Base-by-base conservation (phyloP, 2,797 vertebrate species). In the Lepus townsendii region DNA sequence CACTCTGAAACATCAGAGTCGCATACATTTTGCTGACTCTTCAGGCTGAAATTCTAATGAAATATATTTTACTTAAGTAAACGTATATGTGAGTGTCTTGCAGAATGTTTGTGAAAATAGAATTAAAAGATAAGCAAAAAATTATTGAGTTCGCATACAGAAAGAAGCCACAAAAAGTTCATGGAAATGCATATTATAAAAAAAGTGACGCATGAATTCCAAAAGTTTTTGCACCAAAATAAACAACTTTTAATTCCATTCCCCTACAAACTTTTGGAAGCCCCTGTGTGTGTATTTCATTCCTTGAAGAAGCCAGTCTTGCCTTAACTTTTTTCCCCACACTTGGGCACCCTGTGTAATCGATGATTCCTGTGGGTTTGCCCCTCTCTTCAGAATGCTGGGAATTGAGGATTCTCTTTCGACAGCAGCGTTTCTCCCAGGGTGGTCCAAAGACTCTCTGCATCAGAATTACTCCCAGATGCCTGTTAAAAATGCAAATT, bases 381-480 rank as follows among this genome's bases (percentile, higher is more conserved):
- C 35, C 24, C 54, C 24, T 62, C 62, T 90, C 42, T 87, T 83
- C 35, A 71, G 84, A 79, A 79, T 66, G 69, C 54, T 42, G 32
- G 83, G 32, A 68, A 73, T 14, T 69, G 83, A 75, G 38, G 83
- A 7, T 60, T 78, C 22, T 93, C 69, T 85, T 94, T 88, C 65
- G 57, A 27, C 80, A 79, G 27, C 57, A 91, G 24, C 38, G 5
- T 47, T 83, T 93, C 87, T 95, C 47, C 76, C 57, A 72, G 76
- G 32, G 90, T 93, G 95, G 88, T 86, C 80, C 26, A 66, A 16
- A 94, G 69, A 90, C 32, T 27, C 65, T 26, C 63, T 60, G 63
- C 20, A 9, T 72, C 52, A 76, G 71, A 72, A 87, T 87, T 71
- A 91, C n/a, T 91, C 92, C 92, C 93, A 91, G 73, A 78, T 94